Evolutionary conservation across 1,140 invertebrate genomes (phyloP).

Genomic region (Mactra quadrangularis): DNA sequence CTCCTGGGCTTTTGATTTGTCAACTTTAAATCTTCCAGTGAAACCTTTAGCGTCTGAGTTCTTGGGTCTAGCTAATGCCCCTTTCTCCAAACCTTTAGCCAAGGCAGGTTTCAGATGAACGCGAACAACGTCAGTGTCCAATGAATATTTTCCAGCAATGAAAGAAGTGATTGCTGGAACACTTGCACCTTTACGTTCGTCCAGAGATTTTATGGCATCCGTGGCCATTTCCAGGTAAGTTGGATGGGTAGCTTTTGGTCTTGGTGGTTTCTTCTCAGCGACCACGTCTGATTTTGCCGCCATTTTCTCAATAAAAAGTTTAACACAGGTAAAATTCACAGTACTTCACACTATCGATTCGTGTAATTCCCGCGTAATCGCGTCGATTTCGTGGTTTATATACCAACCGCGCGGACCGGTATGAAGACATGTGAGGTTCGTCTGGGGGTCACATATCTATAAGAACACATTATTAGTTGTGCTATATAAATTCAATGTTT

Average conservation of each 20-base stretch:
- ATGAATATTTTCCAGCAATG: constrained; percentile 43
- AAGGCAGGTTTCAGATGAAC: constrained; percentile 53
- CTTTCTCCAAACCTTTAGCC: constrained; percentile 44
- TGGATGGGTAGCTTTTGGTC: constrained; percentile 44
- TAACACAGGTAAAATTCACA: neutral
- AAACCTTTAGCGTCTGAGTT: constrained; percentile 57
- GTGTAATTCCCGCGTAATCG: constrained; percentile 29
- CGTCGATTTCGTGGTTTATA: neutral
- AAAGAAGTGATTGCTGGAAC: constrained; percentile 40
- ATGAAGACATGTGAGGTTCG: constrained; percentile 37
- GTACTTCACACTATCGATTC: neutral
- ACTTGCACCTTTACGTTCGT: constrained; percentile 39
- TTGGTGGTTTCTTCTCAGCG: constrained; percentile 9
- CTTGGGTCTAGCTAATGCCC: constrained; percentile 48
- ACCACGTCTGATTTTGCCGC: constrained; percentile 12
- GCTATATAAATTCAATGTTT: neutral
- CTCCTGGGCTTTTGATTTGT: constrained; percentile 35
- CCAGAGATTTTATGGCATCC: constrained; percentile 41
- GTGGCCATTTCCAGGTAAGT: constrained; percentile 52
- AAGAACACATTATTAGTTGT: neutral
- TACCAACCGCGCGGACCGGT: constrained; percentile 38
- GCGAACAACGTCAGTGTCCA: constrained; percentile 29
- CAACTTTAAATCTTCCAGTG: constrained; percentile 44
- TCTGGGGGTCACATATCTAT: neutral
- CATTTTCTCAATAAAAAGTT: constrained; percentile 13